Conservation (phyloP, 2,113 vertebrate species). For the Cyanocitta stelleri region DNA sequence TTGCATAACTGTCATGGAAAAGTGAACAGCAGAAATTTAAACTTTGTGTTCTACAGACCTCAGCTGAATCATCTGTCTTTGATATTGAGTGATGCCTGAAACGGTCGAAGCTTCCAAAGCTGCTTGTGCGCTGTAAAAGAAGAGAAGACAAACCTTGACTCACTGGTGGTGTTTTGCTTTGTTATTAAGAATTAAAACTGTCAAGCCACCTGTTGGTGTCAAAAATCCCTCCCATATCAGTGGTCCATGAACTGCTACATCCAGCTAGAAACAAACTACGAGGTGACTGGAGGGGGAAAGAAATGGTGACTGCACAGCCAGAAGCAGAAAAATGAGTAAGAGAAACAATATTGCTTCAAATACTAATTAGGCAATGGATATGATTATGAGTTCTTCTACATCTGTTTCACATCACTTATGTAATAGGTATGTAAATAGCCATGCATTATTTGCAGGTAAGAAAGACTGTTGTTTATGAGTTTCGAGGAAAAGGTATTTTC, state of each 20-base stretch:
- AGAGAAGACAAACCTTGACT: conserved; percentile 24
- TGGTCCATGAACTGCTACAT: not conserved
- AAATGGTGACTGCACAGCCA: not conserved
- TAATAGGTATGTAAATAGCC: not conserved
- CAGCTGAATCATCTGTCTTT: conserved; percentile 67
- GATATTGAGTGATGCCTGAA: conserved; percentile 56
- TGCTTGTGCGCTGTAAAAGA: conserved; percentile 71
- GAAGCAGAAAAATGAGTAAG: not conserved
- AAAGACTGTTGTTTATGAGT: not conserved
- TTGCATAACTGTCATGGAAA: not conserved
- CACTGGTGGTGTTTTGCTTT: not conserved
- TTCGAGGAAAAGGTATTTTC: not conserved
- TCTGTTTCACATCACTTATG: not conserved
- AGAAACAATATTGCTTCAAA: not conserved
- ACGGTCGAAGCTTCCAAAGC: conserved; percentile 78
- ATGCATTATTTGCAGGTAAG: not conserved
- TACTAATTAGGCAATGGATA: not conserved
- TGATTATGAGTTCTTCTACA: not conserved
- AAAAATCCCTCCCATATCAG: not conserved
- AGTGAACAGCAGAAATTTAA: not conserved
- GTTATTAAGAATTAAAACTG: not conserved
- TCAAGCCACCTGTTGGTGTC: not conserved
- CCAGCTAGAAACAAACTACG: not conserved
- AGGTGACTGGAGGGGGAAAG: not conserved
- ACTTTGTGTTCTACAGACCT: conserved; percentile 48